phyloP scores from a whole-genome alignment of 2,888 invertebrate genomes.

The Tortrix viridana region DNA sequence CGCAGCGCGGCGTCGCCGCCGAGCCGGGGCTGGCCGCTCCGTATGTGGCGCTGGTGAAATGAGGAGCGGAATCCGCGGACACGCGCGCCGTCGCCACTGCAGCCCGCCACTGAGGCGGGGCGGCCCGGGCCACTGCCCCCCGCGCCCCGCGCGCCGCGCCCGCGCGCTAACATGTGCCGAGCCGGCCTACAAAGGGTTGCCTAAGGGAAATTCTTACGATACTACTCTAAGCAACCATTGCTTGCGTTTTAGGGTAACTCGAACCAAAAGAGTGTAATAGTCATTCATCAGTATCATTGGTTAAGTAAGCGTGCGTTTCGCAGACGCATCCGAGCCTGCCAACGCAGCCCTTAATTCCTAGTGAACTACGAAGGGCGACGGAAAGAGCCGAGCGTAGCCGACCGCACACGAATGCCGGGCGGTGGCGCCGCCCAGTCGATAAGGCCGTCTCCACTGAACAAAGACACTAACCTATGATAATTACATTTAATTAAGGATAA shows the following conservation, averaged over 20 bases:
- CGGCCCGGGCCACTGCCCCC: slow-evolving; percentile 75
- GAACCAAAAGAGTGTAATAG: slow-evolving; percentile 34
- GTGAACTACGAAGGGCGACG: slow-evolving; percentile 60
- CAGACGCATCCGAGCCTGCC: slow-evolving; percentile 66
- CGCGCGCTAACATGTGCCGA: slow-evolving; percentile 68
- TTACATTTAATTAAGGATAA: slow-evolving; percentile 82
- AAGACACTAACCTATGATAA: slow-evolving; percentile 83
- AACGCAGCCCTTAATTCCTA: slow-evolving; percentile 81
- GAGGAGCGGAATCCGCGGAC: slow-evolving; percentile 57
- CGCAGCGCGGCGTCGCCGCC: slow-evolving; percentile 56
- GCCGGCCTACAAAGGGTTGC: slow-evolving; percentile 72
- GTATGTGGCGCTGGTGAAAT: slow-evolving; percentile 46
- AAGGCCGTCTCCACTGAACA: slow-evolving; percentile 82
- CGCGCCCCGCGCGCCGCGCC: slow-evolving; percentile 49
- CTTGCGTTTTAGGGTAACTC: slow-evolving; percentile 56
- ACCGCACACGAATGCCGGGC: slow-evolving; percentile 62
- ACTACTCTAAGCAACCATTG: slow-evolving; percentile 68
- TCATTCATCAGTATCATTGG: slow-evolving; percentile 24
- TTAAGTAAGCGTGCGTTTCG: slow-evolving; percentile 64
- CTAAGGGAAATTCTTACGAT: slow-evolving; percentile 73
- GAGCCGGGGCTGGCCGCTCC: slow-evolving; percentile 75
- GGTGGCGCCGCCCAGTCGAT: slow-evolving; percentile 84
- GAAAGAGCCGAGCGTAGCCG: slow-evolving; percentile 63
- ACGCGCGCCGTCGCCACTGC: slow-evolving; percentile 82
- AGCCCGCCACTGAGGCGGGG: slow-evolving; percentile 83